Conservation (phyloP, 1,140 invertebrate species). For the Drosophila mauritiana region DNA sequence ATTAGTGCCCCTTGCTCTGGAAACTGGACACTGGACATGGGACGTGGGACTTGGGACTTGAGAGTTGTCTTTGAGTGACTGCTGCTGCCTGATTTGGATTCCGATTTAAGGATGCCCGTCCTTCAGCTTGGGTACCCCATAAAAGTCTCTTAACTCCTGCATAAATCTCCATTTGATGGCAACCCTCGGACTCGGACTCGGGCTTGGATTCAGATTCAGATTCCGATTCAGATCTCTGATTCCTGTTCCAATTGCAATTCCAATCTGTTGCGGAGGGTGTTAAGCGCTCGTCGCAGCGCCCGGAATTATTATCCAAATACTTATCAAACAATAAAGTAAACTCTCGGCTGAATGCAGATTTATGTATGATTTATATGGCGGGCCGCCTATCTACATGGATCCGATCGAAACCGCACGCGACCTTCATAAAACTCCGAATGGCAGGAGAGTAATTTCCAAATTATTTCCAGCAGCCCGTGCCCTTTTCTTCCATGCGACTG, state of each 20-base stretch:
- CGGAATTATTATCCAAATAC: constrained; percentile 76
- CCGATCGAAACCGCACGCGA: constrained; percentile 78
- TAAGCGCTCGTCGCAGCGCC: constrained; percentile 51
- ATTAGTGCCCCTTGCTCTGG: constrained; percentile 48
- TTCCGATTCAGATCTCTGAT: no score
- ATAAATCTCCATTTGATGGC: constrained; percentile 69
- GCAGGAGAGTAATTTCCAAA: constrained; percentile 69
- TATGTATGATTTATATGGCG: constrained; percentile 52
- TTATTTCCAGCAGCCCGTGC: constrained; percentile 68
- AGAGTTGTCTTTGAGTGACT: constrained; percentile 26
- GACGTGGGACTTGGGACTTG: no score
- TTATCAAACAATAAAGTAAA: constrained; percentile 79
- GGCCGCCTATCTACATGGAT: constrained; percentile 21
- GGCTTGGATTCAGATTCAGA: background rate
- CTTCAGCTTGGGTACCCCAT: constrained; percentile 1
- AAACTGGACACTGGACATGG: background rate
- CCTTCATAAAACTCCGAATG: constrained; percentile 75
- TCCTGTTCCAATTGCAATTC: constrained; percentile 2
- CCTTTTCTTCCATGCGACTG: no score
- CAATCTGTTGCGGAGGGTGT: constrained; percentile 51
- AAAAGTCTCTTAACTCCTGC: constrained; percentile 45
- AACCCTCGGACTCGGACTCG: background rate
- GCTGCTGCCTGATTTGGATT: constrained; percentile 38
- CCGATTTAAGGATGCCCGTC: constrained; percentile 1
- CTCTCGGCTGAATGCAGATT: constrained; percentile 56